Percentiles rank a stretch among this genome's conserved stretches.
These are phyloP conservation scores for Oceanites oceanicus DNA, from an alignment of 2,113 vertebrate genomes.

Conservation along the genomic window DNA sequence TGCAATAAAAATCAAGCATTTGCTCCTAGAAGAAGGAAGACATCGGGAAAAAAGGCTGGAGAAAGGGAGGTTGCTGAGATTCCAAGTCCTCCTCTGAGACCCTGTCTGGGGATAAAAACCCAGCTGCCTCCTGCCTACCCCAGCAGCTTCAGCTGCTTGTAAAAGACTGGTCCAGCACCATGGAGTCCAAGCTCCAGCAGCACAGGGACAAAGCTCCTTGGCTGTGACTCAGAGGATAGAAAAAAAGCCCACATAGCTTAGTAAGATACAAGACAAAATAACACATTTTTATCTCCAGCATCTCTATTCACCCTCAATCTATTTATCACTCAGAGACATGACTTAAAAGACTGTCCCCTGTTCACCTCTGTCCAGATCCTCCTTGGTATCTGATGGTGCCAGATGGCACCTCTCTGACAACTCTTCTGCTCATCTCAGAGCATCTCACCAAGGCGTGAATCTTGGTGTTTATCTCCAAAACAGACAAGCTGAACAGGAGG, in stretches of 20 bases:
- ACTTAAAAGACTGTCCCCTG: not conserved
- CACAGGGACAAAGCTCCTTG: not conserved
- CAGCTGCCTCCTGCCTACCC: not conserved
- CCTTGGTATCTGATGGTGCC: not conserved
- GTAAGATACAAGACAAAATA: not conserved
- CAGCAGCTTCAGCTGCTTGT: not conserved
- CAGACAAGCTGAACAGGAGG: not conserved
- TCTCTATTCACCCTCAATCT: not conserved
- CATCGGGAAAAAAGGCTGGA: not conserved
- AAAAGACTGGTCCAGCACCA: not conserved
- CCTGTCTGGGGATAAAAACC: not conserved
- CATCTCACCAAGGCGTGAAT: not conserved
- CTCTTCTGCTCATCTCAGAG: not conserved
- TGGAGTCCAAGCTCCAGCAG: not conserved
- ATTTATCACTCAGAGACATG: not conserved
- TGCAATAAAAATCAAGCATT: not conserved
- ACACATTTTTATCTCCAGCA: not conserved
- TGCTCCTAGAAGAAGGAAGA: not conserved
- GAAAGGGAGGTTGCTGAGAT: not conserved
- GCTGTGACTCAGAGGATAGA: not conserved
- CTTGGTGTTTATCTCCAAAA: not conserved
- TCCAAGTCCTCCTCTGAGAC: not conserved
- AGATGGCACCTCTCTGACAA: not conserved
- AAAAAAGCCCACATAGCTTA: not conserved
- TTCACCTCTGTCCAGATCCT: not conserved